Base-by-base conservation (phyloP, 2,888 invertebrate species). In the Tortricodes alternella region DNA sequence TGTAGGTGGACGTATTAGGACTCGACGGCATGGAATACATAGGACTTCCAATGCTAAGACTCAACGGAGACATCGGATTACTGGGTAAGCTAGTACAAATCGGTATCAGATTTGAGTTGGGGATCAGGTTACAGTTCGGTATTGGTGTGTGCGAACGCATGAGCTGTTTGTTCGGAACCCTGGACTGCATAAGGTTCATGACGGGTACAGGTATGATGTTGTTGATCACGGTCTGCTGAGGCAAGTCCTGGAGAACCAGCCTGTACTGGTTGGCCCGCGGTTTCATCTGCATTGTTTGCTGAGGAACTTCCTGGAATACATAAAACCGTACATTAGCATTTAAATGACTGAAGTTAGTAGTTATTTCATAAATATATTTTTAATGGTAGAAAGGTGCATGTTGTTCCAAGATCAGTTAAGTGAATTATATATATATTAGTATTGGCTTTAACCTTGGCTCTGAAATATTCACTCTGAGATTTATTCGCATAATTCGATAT, bases 1-100 rank as follows among this genome's bases (percentile, higher is more conserved):
- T 89, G 57, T 80, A 85, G 49, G 69, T 78, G 1, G 73, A 60
- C 0, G 70, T 75, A 29, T 76, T 84, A 0, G 89, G 88, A 59
- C 87, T 87, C 3, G 84, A 69, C 0, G 87, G 85, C 9, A 86
- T 61, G 0, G 87, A 85, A 52, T 86, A 86, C 74, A 85, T 80
- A 0, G 85, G 80, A 53, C 85, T 86, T 29, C 71, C 71, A 5
- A 88, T 71, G 51, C 78, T 89, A 1, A 90, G 73, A 29, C 78
- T 86, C 0, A 89, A 66, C 0, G 89, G 89, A 5, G 88, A 79
- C 83, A 88, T 82, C 0, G 81, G 76, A 49, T 77, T 76, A 29
- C 53, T 65, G 15, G 61, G 48, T 13, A 63, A 27, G 15, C 29
- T 48, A 4, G 15, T 16, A 29, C 44, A 29, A 6, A 24, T 27